Evolutionary conservation across 1,140 invertebrate species (phyloP).

Genomic region (Platorchestia sp.): DNA sequence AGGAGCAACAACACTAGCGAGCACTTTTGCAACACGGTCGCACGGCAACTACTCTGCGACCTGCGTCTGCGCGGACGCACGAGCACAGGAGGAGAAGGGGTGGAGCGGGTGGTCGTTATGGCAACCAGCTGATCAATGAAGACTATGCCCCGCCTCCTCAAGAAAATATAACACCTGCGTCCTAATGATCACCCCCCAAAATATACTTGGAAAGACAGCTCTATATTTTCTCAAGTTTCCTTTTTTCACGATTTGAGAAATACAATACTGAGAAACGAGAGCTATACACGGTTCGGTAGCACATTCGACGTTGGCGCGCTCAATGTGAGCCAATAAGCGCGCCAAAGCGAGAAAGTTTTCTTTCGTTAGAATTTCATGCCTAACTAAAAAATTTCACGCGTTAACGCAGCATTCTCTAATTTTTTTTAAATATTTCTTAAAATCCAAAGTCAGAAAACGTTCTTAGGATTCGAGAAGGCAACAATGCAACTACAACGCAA

Average conservation of each 20-base stretch:
- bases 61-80: conserved; percentile 28
- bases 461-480: too few relatives aligned
- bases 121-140: conserved; percentile 45
- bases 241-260: not conserved
- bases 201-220: not conserved
- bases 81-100: not conserved
- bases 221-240: not conserved
- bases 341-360: not conserved
- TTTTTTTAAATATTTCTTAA: too few relatives aligned
- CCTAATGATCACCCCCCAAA: not conserved
- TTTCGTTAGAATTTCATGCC: not conserved
- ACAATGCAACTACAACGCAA: too few relatives aligned
- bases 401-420: too few relatives aligned
- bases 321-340: not conserved
- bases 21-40: not conserved
- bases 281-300: not conserved
- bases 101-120: conserved; percentile 5
- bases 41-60: not conserved
- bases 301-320: not conserved
- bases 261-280: not conserved
- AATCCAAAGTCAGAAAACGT: too few relatives aligned
- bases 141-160: conserved; percentile 12
- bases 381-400: not conserved
- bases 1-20: not conserved
- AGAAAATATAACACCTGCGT: not conserved